Conservation (phyloP, 2,113 vertebrate genomes). For the Raja brachyura region DNA sequence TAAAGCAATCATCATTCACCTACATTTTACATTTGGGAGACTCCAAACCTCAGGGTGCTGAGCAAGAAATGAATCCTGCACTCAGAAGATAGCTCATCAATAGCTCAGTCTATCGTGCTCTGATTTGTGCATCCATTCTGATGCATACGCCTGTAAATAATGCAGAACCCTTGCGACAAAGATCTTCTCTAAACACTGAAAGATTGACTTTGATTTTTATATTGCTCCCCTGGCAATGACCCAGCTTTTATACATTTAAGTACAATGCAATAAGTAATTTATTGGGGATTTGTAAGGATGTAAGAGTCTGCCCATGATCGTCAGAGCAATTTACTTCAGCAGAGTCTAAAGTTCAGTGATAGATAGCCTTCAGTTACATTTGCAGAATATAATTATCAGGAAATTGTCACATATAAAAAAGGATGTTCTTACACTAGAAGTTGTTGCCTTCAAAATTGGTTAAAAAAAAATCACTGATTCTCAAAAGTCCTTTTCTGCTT, state of each 20-base stretch:
- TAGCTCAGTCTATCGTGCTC: not conserved
- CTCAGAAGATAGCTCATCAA: not conserved
- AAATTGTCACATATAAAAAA: not conserved
- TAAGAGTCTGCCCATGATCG: slow-evolving; percentile 5
- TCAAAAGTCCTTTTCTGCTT: not conserved
- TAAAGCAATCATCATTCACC: not conserved
- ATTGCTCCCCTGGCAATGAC: slow-evolving; percentile 1
- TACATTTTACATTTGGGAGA: not conserved
- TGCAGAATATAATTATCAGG: not conserved
- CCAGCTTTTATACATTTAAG: slow-evolving; percentile 23
- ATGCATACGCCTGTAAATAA: slow-evolving; percentile 6
- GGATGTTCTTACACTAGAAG: not conserved
- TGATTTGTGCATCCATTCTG: not conserved
- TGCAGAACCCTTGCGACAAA: not conserved
- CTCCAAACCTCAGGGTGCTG: not conserved
- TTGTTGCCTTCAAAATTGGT: slow-evolving; percentile 15
- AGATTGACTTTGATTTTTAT: slow-evolving; percentile 14
- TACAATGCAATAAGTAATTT: not conserved
- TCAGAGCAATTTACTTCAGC: not conserved
- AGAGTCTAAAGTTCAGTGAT: not conserved
- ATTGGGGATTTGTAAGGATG: not conserved
- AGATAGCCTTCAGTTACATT: slow-evolving; percentile 10
- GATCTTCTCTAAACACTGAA: not conserved
- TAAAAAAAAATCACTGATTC: not conserved
- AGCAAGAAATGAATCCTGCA: not conserved